Percentiles rank a stretch among this genome's conserved stretches.
Evolutionary conservation across 2,888 invertebrate genomes (phyloP).

Genomic region (Oligia fasciuncula): DNA sequence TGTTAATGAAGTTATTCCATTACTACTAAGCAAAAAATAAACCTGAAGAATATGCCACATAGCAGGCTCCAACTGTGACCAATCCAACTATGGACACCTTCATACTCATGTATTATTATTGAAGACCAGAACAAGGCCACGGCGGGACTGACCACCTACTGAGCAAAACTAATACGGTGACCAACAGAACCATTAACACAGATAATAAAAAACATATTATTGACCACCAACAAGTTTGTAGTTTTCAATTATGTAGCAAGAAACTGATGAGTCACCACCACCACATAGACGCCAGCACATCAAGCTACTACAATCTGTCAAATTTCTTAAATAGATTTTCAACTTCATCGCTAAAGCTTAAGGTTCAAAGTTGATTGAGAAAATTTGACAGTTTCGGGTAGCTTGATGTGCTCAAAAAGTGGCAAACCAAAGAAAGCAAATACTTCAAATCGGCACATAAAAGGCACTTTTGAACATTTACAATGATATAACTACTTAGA

Average conservation of each 20-base stretch:
- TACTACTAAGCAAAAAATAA: neutral
- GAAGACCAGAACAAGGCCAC: conserved; percentile 10
- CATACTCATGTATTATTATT: neutral
- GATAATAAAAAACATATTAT: conserved; percentile 4
- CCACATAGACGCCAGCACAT: too few relatives aligned
- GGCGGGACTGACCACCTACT: conserved; percentile 1
- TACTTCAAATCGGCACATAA: too few relatives aligned
- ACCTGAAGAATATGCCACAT: neutral
- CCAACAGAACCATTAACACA: conserved; percentile 13
- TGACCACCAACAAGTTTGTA: neutral
- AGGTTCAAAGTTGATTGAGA: too few relatives aligned
- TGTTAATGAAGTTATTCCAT: neutral
- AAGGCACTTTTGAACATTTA: too few relatives aligned
- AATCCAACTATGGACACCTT: neutral
- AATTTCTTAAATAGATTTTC: too few relatives aligned
- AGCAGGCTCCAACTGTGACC: conserved; percentile 4
- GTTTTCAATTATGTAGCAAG: neutral
- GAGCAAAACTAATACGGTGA: conserved; percentile 10
- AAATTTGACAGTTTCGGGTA: too few relatives aligned
- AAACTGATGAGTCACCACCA: neutral
- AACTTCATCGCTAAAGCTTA: too few relatives aligned
- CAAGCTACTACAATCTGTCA: too few relatives aligned
- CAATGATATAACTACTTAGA: too few relatives aligned
- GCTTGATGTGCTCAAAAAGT: neutral
- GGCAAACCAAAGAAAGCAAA: neutral